Base-by-base conservation (phyloP, 2,113 vertebrate genomes). In the Corythaeola cristata region DNA sequence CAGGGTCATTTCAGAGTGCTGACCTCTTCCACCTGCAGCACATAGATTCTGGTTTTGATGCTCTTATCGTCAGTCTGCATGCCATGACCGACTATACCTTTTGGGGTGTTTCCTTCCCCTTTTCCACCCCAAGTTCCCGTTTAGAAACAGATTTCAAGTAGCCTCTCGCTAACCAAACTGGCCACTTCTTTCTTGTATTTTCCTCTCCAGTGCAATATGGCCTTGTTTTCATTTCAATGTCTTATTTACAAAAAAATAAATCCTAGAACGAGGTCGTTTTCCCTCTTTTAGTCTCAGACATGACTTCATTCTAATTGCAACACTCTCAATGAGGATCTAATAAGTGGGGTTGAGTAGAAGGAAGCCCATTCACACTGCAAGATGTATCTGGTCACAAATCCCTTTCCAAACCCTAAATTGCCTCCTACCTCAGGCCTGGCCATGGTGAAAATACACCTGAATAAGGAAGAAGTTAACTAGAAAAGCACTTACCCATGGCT, bases 241-340 rank as follows among this genome's bases (percentile, higher is more conserved):
- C 63, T 63, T 86, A 72, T 49, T 92, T 81, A 66, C 19, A 68
- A 90, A 81, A 50, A 64, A 24, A 49, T 4, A 23, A 49, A 49
- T 21, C 37, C 28, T 55, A 66, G 30, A 86, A 78, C 19, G 75
- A 91, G 58, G 55, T 89, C 67, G 64, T 93, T 90, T 75, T 88
- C 89, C 58, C 76, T 91, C 39, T 91, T 91, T 92, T 71, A 80
- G 78, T 50, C 26, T 55, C 91, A 96, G 89, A 95, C 95, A 90
- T 94, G 89, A 95, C 93, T 93, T 97, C 86, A 92, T 93, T 93
- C 95, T 95, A 88, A 90, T 87, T 93, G 92, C 82, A 94, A 39
- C 55, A 74, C 76, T 41, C 69, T 53, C 19, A 86, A 68, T 0
- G 8, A 88, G 18, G 69, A 76, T 69, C 39, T 91, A 58, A 13